phyloP scores from a whole-genome alignment of 1,140 invertebrate genomes.

The Periplaneta americana region DNA sequence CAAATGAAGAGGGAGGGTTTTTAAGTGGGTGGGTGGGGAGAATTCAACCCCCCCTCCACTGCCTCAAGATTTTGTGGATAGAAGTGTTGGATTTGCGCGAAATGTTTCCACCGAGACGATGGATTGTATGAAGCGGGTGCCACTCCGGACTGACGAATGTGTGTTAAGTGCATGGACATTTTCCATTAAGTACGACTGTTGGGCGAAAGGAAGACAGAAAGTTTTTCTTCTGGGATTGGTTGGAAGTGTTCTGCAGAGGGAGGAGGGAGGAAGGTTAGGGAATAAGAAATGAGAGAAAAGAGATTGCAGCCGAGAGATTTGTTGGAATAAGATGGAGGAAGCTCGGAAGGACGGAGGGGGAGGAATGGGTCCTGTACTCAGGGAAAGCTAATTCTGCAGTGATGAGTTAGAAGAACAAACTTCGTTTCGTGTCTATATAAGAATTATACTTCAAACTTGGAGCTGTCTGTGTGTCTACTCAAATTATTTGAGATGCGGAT shows the following conservation, averaged over 20 bases:
- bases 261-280: too few species aligned
- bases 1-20: not conserved
- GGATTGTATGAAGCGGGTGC: not conserved
- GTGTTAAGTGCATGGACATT: not conserved
- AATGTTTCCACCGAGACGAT: not conserved
- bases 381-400: not conserved
- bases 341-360: too few species aligned
- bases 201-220: not conserved
- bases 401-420: not conserved
- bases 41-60: too few species aligned
- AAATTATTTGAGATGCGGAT: not conserved
- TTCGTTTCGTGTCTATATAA: not conserved
- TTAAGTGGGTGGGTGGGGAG: not conserved
- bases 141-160: not conserved
- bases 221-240: not conserved
- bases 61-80: too few species aligned
- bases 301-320: not conserved
- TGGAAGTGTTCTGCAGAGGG: not conserved
- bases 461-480: not conserved
- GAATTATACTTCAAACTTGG: not conserved
- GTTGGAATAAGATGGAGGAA: not conserved
- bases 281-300: not conserved
- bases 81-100: not conserved
- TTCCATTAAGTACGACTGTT: too few species aligned
- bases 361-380: not conserved